Percentiles rank a stretch among this genome's conserved stretches.
Evolutionary conservation across 2,888 invertebrate species (phyloP).

Genomic region (Lordiphosa fenestrarum): DNA sequence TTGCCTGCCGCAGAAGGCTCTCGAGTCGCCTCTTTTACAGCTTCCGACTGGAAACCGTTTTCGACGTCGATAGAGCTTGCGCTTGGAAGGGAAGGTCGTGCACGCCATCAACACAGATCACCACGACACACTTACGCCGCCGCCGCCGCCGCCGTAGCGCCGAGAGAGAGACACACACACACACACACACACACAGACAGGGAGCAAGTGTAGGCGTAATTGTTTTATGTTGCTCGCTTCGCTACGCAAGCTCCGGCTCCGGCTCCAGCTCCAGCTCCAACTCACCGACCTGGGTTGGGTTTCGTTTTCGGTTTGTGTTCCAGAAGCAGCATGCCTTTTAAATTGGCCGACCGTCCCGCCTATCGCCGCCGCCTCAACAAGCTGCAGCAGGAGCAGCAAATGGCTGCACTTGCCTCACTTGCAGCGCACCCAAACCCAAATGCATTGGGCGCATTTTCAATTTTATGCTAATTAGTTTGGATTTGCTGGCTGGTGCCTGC

Average conservation of each 20-base stretch:
- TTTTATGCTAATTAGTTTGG: constrained; percentile 79
- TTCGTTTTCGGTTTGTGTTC: constrained; percentile 25
- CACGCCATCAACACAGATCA: constrained; percentile 59
- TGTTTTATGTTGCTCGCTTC: constrained; percentile 78
- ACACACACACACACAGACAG: constrained; percentile 19
- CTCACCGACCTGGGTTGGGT: background rate
- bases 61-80: constrained; percentile 8
- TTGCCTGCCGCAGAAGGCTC: constrained; percentile 71
- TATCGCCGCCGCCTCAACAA: constrained; percentile 24
- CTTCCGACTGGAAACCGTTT: constrained; percentile 78
- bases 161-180: constrained; percentile 14
- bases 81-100: constrained; percentile 48
- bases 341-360: constrained; percentile 58
- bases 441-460: constrained; percentile 76
- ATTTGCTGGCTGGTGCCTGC: constrained; percentile 39
- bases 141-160: constrained; percentile 23
- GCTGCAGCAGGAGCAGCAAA: constrained; percentile 17
- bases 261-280: constrained; percentile 5
- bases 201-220: constrained; percentile 79
- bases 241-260: constrained; percentile 37
- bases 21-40: constrained; percentile 69
- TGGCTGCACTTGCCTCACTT: constrained; percentile 48
- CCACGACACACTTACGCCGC: constrained; percentile 57
- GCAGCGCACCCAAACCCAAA: constrained; percentile 24
- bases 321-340: constrained; percentile 60